A percentile compares a stretch with the other conserved stretches of the same genome.
These are phyloP conservation scores for Drosophila albomicans DNA, from an alignment of 1,140 invertebrate species.

Conservation along the genomic window DNA sequence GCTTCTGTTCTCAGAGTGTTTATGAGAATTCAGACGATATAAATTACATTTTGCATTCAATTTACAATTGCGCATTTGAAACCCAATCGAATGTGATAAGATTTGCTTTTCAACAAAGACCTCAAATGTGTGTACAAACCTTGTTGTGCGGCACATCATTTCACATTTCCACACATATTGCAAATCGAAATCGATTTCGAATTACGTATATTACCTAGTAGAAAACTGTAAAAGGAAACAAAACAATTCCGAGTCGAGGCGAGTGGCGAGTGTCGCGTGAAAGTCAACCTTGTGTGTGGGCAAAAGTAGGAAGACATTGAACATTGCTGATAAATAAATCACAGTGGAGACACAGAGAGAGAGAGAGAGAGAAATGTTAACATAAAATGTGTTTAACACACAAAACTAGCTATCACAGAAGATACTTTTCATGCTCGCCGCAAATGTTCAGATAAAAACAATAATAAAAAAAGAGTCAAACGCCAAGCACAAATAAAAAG, in stretches of 20 bases:
- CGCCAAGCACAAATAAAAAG: slow-evolving; percentile 14
- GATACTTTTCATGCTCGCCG: slow-evolving; percentile 64
- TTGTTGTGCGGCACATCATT: slow-evolving; percentile 42
- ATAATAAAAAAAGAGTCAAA: slow-evolving; percentile 17
- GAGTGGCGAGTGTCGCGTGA: slow-evolving; percentile 47
- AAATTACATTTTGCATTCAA: slow-evolving; percentile 9
- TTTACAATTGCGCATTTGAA: slow-evolving; percentile 27
- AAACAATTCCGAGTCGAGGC: slow-evolving; percentile 28
- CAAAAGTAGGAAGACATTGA: slow-evolving; percentile 56
- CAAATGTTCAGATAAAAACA: slow-evolving; percentile 22
- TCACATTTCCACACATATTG: slow-evolving; percentile 37
- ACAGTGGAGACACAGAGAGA: neutral
- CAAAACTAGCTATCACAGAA: slow-evolving; percentile 52
- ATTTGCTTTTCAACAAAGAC: slow-evolving; percentile 38
- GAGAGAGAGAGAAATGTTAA: slow-evolving; percentile 61
- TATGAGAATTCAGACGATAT: neutral
- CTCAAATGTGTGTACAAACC: slow-evolving; percentile 46
- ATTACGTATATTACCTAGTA: slow-evolving; percentile 59
- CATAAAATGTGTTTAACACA: slow-evolving; percentile 49
- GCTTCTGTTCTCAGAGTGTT: neutral
- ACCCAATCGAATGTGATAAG: slow-evolving; percentile 52
- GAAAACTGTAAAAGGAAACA: slow-evolving; percentile 67
- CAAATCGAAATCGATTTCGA: slow-evolving; percentile 70
- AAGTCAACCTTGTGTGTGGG: slow-evolving; percentile 63
- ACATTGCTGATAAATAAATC: slow-evolving; percentile 61